Percentiles rank a stretch among this genome's conserved stretches.
phyloP scores from a whole-genome alignment of 2,888 invertebrate genomes.

The Bursaphelenchus okinawaensis region DNA sequence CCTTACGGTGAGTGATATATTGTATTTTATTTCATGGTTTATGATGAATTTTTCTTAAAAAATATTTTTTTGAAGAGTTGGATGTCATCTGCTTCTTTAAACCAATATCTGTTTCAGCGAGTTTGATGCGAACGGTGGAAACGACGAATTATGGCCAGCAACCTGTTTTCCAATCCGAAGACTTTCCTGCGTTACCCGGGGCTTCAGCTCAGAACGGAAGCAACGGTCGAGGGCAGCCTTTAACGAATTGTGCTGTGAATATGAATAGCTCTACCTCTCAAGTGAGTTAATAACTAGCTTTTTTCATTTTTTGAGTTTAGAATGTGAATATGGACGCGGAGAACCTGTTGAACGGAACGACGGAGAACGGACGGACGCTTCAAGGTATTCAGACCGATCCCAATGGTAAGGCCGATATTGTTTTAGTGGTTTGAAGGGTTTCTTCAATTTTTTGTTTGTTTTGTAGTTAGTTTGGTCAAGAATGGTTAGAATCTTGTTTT shows the following conservation, averaged over 20 bases:
- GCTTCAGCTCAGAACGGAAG: conserved; percentile 11
- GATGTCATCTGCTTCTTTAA: background rate
- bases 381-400: background rate
- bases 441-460: too few species aligned
- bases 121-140: conserved; percentile 41
- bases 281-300: background rate
- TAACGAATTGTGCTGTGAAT: background rate
- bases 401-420: background rate
- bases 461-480: background rate
- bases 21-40: too few species aligned
- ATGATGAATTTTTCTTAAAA: too few species aligned
- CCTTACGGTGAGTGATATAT: too few species aligned
- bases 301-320: background rate
- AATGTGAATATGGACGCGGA: background rate
- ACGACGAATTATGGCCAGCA: conserved; percentile 2
- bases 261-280: background rate
- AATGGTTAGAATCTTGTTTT: background rate
- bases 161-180: conserved; percentile 75
- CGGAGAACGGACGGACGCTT: background rate
- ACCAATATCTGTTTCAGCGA: conserved; percentile 36
- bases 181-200: conserved; percentile 97
- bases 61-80: background rate
- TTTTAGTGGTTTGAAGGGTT: too few species aligned
- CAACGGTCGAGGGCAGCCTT: background rate
- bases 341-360: background rate